phyloP scores from a whole-genome alignment of 1,140 invertebrate species.

The Maniola jurtina region DNA sequence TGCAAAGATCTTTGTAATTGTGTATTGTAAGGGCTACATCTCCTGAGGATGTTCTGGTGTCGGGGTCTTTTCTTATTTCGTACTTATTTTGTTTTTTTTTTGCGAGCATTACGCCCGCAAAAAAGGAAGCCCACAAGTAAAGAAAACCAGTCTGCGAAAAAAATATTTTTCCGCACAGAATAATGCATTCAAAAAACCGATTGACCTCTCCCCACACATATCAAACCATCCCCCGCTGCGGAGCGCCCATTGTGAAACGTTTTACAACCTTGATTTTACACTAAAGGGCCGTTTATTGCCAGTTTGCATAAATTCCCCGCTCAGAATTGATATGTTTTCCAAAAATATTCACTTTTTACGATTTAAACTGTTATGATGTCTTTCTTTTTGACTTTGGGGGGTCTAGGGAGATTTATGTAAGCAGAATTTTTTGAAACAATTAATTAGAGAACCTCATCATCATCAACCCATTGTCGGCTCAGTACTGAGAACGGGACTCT shows the following conservation, averaged over 20 bases:
- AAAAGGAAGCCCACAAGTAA: too few species aligned
- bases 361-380: conserved; percentile 11
- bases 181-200: conserved; percentile 17
- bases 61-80: too few species aligned
- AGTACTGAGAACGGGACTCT: too few species aligned
- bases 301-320: conserved; percentile 52
- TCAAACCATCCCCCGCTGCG: conserved; percentile 32
- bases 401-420: conserved; percentile 18
- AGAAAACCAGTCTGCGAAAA: too few species aligned
- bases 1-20: too few species aligned
- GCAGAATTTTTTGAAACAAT: neutral
- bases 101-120: too few species aligned
- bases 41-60: too few species aligned
- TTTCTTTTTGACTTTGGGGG: conserved; percentile 32
- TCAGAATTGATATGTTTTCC: conserved; percentile 42
- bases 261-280: conserved; percentile 11
- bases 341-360: conserved; percentile 29
- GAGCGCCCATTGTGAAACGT: conserved; percentile 11
- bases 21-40: too few species aligned
- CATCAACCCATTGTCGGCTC: too few species aligned
- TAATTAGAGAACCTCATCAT: neutral
- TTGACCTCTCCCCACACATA: conserved; percentile 18
- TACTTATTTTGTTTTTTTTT: too few species aligned
- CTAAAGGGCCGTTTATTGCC: conserved; percentile 28
- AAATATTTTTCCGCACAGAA: neutral